Conservation (phyloP, 1,140 invertebrate genomes). For the Anoplolepis gracilipes region DNA sequence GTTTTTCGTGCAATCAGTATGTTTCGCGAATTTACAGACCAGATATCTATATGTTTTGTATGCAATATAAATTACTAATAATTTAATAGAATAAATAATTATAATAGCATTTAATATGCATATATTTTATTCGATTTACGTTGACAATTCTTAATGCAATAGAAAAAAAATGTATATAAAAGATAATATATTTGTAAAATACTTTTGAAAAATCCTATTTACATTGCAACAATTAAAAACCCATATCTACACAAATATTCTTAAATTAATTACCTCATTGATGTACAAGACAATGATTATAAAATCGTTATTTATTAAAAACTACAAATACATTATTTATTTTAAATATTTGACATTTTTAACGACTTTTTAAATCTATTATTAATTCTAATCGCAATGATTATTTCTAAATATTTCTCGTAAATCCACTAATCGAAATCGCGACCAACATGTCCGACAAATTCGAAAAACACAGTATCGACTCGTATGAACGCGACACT, state of each 20-base stretch:
- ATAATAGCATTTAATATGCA: not conserved
- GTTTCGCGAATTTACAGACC: not conserved
- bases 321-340: not conserved
- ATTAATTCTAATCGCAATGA: not conserved
- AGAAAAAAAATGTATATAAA: too few relatives aligned
- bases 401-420: not conserved
- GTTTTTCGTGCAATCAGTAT: not conserved
- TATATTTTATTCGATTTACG: not conserved
- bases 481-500: slow-evolving; percentile 29
- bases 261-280: not conserved
- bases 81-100: slow-evolving; percentile 18
- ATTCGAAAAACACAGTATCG: not conserved
- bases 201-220: not conserved
- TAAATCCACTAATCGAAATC: not conserved
- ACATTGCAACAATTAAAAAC: not conserved
- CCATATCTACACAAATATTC: not conserved
- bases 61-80: slow-evolving; percentile 16
- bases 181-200: not conserved
- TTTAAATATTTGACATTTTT: not conserved
- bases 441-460: not conserved
- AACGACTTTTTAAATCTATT: not conserved
- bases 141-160: not conserved
- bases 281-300: not conserved
- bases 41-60: not conserved
- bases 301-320: not conserved